Conservation (phyloP, 2,113 vertebrate species). For the Saccopteryx bilineata region DNA sequence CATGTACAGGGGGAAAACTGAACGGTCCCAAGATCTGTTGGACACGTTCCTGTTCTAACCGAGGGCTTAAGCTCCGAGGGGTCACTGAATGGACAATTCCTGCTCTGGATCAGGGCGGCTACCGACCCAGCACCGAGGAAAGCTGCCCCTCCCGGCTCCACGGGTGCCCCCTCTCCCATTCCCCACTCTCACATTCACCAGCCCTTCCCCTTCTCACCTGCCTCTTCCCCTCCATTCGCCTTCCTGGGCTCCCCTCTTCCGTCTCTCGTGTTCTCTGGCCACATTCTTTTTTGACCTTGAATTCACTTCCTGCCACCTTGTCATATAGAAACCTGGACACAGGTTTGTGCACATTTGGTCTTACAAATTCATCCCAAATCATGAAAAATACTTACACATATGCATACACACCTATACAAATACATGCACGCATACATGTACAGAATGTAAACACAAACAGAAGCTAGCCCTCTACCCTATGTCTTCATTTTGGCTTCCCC, state of each 20-base stretch:
- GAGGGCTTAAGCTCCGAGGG: not conserved
- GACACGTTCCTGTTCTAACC: not conserved
- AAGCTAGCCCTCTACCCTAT: not conserved
- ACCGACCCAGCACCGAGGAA: not conserved
- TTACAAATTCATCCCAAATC: not conserved
- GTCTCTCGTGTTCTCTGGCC: rapidly evolving
- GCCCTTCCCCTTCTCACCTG: not conserved
- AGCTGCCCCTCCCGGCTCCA: not conserved
- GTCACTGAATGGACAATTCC: not conserved
- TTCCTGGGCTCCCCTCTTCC: too few species aligned
- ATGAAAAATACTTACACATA: too few species aligned
- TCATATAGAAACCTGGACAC: not conserved
- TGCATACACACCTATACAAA: rapidly evolving
- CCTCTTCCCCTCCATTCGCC: not conserved
- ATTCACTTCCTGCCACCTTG: rapidly evolving
- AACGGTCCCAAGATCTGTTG: not conserved
- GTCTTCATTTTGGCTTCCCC: not conserved
- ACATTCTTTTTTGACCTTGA: not conserved
- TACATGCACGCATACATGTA: not conserved
- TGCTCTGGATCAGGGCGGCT: not conserved
- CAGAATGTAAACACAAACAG: not conserved
- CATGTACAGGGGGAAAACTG: not conserved
- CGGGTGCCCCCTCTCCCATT: rapidly evolving
- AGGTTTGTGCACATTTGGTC: not conserved
- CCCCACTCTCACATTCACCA: not conserved